Conservation (phyloP, 2,888 invertebrate genomes). For the Phalera bucephala region DNA sequence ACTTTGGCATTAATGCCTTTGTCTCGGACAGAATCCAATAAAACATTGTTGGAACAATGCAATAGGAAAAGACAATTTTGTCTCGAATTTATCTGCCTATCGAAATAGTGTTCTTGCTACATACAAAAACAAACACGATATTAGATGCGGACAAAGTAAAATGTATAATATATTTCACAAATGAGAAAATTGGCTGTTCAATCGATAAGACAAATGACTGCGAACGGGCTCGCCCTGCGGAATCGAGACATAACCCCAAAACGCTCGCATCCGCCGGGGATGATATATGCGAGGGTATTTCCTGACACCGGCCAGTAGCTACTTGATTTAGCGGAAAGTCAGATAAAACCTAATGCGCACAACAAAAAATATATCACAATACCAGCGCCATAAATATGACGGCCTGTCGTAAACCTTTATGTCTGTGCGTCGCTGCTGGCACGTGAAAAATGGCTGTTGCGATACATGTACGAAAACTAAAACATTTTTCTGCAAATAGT, state of each 20-base stretch:
- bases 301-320: slow-evolving; percentile 82
- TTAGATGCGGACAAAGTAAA: background rate
- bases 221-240: slow-evolving; percentile 54
- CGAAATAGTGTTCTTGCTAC: background rate
- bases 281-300: slow-evolving; percentile 80
- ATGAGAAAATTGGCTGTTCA: slow-evolving; percentile 51
- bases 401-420: slow-evolving; percentile 82
- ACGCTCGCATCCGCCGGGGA: slow-evolving; percentile 68
- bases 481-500: slow-evolving; percentile 44
- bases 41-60: slow-evolving; percentile 3
- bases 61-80: slow-evolving; percentile 9
- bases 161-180: slow-evolving; percentile 18
- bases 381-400: slow-evolving; percentile 80
- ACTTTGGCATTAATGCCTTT: slow-evolving; percentile 8
- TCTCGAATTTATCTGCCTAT: background rate
- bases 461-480: slow-evolving; percentile 55
- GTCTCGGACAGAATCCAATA: slow-evolving; percentile 8
- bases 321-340: slow-evolving; percentile 83
- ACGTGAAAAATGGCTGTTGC: slow-evolving; percentile 76
- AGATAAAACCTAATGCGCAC: slow-evolving; percentile 83
- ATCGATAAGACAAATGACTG: slow-evolving; percentile 70
- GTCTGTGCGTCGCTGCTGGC: slow-evolving; percentile 75
- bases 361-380: slow-evolving; percentile 83
- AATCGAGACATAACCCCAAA: slow-evolving; percentile 73
- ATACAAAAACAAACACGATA: background rate